A percentile compares a stretch with the other conserved stretches of the same genome.
Evolutionary conservation across 2,113 vertebrate species (phyloP).

Genomic region (Urocynchramus pylzowi): DNA sequence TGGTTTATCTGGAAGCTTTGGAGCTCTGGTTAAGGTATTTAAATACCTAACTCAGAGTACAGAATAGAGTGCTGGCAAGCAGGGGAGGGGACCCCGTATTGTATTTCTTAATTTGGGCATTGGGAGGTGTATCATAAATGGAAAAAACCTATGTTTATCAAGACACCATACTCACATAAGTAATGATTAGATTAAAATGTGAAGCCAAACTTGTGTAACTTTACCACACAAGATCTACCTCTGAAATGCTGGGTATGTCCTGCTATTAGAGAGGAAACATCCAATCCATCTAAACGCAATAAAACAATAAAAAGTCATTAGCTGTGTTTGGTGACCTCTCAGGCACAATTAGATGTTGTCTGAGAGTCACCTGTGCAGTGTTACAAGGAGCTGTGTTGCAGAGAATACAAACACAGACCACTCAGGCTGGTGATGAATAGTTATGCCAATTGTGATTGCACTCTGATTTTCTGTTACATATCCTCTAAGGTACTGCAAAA

Average conservation of each 20-base stretch:
- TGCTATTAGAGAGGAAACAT: not conserved
- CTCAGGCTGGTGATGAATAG: not conserved
- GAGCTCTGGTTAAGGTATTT: not conserved
- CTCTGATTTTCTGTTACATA: not conserved
- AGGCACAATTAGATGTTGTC: not conserved
- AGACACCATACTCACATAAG: not conserved
- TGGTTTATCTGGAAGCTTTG: not conserved
- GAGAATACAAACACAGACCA: not conserved
- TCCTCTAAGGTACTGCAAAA: constrained; percentile 2
- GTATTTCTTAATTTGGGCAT: not conserved
- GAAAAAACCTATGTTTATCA: not conserved
- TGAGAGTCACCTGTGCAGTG: not conserved
- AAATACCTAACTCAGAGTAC: not conserved
- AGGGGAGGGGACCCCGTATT: not conserved
- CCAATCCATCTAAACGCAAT: not conserved
- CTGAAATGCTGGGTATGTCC: not conserved
- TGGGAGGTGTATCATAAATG: not conserved
- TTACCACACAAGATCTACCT: not conserved
- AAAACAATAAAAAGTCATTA: not conserved
- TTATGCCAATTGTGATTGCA: not conserved
- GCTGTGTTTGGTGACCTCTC: constrained; percentile 2
- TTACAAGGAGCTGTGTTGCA: not conserved
- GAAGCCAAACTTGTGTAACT: not conserved
- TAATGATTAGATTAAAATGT: not conserved
- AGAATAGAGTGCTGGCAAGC: not conserved